Base-by-base conservation (phyloP, 2,113 vertebrate genomes). In the Oncorhynchus mykiss region DNA sequence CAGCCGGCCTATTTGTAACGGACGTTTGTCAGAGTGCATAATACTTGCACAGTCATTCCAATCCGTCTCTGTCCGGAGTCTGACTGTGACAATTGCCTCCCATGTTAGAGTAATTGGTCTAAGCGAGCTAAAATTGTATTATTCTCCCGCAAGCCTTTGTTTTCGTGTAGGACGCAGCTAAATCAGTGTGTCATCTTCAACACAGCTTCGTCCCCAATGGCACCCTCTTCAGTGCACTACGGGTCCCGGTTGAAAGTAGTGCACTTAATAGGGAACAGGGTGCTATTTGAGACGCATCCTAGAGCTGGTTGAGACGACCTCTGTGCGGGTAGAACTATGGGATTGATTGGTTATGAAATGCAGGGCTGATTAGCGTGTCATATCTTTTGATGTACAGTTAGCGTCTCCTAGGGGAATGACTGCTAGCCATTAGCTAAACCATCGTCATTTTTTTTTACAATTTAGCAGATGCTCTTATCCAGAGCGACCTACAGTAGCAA, bases 261-360 rank as follows among this genome's bases (percentile, higher is more conserved):
- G 22, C 27, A 77, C 57, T 31, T 3, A 54, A 16, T 54, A 54
- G 14, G 49, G 14, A 54, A 54, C 16, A 54, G 51, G 51, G 51
- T 54, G 12, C 51, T 18, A 54, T 18, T 14, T 54, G 51, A 54
- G 49, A 14, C 14, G 13, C 13, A 16, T 13, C 49, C 13, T 13
- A 51, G 14, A 14, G 13, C 49, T 13, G 9, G 49, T 51, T 51
- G 13, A 51, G 3, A 54, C 51, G 16, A 54, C 16, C 51, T 4
- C 51, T 3, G 67, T 67, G 71, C 29, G 69, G 75, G 80, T 69
- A 64, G 65, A 84, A 68, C 67, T 70, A 22, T 83, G 79, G 87
- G 77, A 82, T 86, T 83, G 78, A 87, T 91, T 82, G 79, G 80
- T 81, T 82, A 78, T 84, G 82, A 85, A 80, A 73, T 78, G 77